phyloP scores from a whole-genome alignment of 2,888 invertebrate species.

The Morpho helenor region DNA sequence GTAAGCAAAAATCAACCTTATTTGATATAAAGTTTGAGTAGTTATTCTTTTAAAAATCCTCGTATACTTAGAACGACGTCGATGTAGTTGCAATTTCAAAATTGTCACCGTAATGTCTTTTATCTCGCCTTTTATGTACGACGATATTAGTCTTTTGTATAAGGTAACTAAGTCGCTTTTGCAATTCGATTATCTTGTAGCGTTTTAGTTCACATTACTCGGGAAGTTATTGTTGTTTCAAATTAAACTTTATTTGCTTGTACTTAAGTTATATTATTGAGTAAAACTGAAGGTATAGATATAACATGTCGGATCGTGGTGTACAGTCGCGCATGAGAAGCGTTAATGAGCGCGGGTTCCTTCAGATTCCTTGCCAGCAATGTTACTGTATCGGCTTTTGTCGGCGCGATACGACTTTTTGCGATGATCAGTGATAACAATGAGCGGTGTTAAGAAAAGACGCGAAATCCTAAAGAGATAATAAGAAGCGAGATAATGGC shows the following conservation, averaged over 20 bases:
- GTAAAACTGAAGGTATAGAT: slow-evolving; percentile 27
- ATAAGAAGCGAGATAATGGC: slow-evolving; percentile 50
- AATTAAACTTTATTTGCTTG: slow-evolving; percentile 1
- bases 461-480: slow-evolving; percentile 56
- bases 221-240: not conserved
- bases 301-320: slow-evolving; percentile 35
- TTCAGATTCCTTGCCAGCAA: slow-evolving; percentile 63
- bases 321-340: slow-evolving; percentile 49
- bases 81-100: slow-evolving; percentile 23
- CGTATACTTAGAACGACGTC: slow-evolving; percentile 21
- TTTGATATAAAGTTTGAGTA: not conserved
- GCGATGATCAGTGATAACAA: slow-evolving; percentile 73
- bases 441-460: slow-evolving; percentile 62
- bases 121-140: slow-evolving; percentile 19
- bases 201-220: slow-evolving; percentile 17
- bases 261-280: slow-evolving; percentile 22
- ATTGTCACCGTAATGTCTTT: slow-evolving; percentile 28
- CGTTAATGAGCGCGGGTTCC: slow-evolving; percentile 73
- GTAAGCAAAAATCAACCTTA: slow-evolving; percentile 4
- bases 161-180: slow-evolving; percentile 19
- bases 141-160: slow-evolving; percentile 28
- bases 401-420: slow-evolving; percentile 72
- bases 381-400: slow-evolving; percentile 72
- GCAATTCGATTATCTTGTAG: slow-evolving; percentile 16
- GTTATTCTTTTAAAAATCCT: not conserved